Percentiles rank a stretch among this genome's conserved stretches.
phyloP scores from a whole-genome alignment of 2,797 vertebrate species.

The Gymnoscopelus braueri region DNA sequence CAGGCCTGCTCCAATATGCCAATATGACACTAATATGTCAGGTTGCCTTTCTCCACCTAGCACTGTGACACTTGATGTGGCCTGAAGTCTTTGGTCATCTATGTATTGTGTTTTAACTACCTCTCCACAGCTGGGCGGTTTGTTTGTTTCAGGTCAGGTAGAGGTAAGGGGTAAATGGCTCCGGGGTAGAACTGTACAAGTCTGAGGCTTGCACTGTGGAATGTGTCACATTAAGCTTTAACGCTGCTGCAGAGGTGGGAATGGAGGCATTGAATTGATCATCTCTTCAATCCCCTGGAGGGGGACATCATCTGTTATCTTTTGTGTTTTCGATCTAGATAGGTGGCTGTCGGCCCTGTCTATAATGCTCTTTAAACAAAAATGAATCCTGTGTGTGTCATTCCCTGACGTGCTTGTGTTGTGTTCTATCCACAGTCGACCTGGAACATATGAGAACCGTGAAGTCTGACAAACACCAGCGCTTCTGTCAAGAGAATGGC shows the following conservation, averaged over 20 bases:
- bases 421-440: constrained; percentile 87
- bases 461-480: constrained; percentile 95
- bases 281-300: constrained; percentile 24
- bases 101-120: constrained; percentile 62
- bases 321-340: constrained; percentile 67
- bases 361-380: constrained; percentile 49
- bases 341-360: constrained; percentile 55
- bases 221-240: constrained; percentile 61
- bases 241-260: constrained; percentile 43
- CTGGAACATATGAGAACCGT: constrained; percentile 98
- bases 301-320: constrained; percentile 42
- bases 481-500: constrained; percentile 95
- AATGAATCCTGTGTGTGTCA: constrained; percentile 51
- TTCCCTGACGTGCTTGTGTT: constrained; percentile 42
- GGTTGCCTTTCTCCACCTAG: constrained; percentile 46
- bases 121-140: constrained; percentile 63
- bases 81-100: constrained; percentile 66
- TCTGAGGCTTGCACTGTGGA: constrained; percentile 49
- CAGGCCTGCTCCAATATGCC: constrained; percentile 32
- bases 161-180: constrained; percentile 63
- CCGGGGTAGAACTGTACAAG: constrained; percentile 58
- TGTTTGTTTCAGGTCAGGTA: constrained; percentile 63
- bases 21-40: constrained; percentile 61
- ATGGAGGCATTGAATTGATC: constrained; percentile 46
- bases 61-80: constrained; percentile 53